Percentiles rank a stretch among this genome's conserved stretches.
Evolutionary conservation across 2,888 invertebrate species (phyloP).

Genomic region (Hirudinaria manillensis): DNA sequence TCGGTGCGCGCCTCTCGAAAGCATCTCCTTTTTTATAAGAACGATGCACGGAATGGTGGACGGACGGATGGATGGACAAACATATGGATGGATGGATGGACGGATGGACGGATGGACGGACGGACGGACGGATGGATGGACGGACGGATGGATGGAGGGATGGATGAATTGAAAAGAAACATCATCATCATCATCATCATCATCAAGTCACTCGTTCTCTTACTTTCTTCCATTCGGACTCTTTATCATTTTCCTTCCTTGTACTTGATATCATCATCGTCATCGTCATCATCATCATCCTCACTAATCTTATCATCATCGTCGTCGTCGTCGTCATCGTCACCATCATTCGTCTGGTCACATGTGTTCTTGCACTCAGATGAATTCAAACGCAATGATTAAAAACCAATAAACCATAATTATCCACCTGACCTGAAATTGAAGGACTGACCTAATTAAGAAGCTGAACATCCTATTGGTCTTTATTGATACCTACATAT

Average conservation of each 20-base stretch:
- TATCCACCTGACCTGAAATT: too few species aligned
- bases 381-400: too few species aligned
- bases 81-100: too few species aligned
- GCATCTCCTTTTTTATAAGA: too few species aligned
- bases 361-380: too few species aligned
- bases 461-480: too few species aligned
- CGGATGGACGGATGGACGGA: slow-evolving; percentile 11
- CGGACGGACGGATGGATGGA: slow-evolving; percentile 18
- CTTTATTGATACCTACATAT: too few species aligned
- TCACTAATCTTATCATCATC: not conserved
- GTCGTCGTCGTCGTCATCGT: slow-evolving; percentile 1
- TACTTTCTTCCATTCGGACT: slow-evolving; percentile 20
- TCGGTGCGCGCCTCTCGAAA: too few species aligned
- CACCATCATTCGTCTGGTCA: not conserved
- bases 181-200: slow-evolving; percentile 19
- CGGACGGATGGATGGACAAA: slow-evolving; percentile 10
- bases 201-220: slow-evolving; percentile 24
- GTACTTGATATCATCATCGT: slow-evolving; percentile 30
- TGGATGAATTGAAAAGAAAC: not conserved
- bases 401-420: too few species aligned
- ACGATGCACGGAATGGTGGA: slow-evolving; percentile 10
- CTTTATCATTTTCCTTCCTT: slow-evolving; percentile 30
- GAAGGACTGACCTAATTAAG: too few species aligned
- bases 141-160: too few species aligned
- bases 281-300: slow-evolving; percentile 19